A percentile compares a stretch with the other conserved stretches of the same genome.
Conservation (phyloP, 2,797 vertebrate species). For the Epinephelus coioides region DNA sequence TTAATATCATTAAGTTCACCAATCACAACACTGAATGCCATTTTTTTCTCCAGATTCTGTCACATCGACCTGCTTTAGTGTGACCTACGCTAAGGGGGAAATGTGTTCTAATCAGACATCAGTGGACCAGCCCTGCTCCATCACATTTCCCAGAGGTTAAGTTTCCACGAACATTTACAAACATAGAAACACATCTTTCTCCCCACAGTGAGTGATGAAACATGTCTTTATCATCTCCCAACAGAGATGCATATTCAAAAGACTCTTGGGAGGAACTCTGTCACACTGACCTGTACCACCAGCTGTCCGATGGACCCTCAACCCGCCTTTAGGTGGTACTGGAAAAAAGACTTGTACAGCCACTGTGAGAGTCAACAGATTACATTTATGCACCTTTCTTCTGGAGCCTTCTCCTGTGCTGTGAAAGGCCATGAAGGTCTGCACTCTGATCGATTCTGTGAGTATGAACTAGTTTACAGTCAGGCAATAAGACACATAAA, state of each 20-base stretch:
- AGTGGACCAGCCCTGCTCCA: slow-evolving; percentile 26
- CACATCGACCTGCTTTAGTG: slow-evolving; percentile 8
- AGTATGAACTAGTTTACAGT: background rate
- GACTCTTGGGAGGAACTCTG: accelerated
- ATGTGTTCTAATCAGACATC: slow-evolving; percentile 24
- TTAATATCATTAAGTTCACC: background rate
- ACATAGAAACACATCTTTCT: no score
- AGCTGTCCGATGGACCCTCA: slow-evolving; percentile 2
- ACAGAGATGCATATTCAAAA: slow-evolving; percentile 6
- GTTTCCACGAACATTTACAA: background rate
- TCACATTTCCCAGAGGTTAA: slow-evolving; percentile 54
- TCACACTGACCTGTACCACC: slow-evolving; percentile 4
- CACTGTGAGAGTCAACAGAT: background rate
- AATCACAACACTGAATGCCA: background rate
- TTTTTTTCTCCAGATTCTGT: slow-evolving; percentile 38
- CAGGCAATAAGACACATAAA: no score
- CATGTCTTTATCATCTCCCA: background rate
- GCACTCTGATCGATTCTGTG: slow-evolving; percentile 24
- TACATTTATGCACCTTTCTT: accelerated
- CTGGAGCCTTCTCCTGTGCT: slow-evolving; percentile 2
- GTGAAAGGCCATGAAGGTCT: slow-evolving; percentile 1
- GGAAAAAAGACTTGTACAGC: background rate
- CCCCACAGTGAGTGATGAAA: background rate
- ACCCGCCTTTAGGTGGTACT: slow-evolving; percentile 9
- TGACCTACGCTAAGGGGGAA: slow-evolving; percentile 26